These are phyloP conservation scores for Amblyjoppa proteus DNA, from an alignment of 2,888 invertebrate genomes.

Conservation along the genomic window DNA sequence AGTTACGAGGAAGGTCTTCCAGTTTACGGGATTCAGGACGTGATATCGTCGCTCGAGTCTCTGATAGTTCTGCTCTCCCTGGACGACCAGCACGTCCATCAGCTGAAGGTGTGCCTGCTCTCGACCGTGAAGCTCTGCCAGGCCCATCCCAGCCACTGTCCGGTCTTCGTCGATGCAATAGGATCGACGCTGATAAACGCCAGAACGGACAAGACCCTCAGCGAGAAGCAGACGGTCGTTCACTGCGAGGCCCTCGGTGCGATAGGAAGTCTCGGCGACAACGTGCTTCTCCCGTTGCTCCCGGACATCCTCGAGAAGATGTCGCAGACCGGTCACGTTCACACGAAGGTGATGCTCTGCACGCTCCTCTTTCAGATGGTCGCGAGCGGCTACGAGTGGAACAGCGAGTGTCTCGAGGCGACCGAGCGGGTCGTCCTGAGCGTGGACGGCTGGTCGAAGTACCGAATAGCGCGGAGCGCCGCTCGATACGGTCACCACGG, in stretches of 20 bases:
- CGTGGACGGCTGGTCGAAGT: conserved; percentile 93
- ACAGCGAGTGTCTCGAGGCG: conserved; percentile 87
- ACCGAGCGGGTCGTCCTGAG: conserved; percentile 87
- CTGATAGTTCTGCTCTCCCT: conserved; percentile 87
- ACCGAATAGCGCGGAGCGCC: conserved; percentile 94
- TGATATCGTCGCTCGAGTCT: conserved; percentile 89
- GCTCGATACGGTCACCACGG: conserved; percentile 94
- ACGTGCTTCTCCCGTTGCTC: conserved; percentile 87
- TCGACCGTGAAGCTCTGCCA: conserved; percentile 91
- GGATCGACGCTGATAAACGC: conserved; percentile 85
- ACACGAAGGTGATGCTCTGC: conserved; percentile 89
- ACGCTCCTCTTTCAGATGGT: conserved; percentile 94
- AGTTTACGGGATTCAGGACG: conserved; percentile 88
- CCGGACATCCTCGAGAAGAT: conserved; percentile 86
- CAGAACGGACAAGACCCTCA: conserved; percentile 75
- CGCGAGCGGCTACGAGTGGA: conserved; percentile 90
- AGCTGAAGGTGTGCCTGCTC: conserved; percentile 89
- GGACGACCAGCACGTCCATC: conserved; percentile 86
- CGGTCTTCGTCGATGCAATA: conserved; percentile 89
- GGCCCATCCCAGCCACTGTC: conserved; percentile 88
- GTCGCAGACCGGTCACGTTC: conserved; percentile 82
- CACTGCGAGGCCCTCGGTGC: conserved; percentile 92
- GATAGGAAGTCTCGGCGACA: conserved; percentile 88
- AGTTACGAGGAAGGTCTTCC: conserved; percentile 90
- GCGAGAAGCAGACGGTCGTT: conserved; percentile 84